Base-by-base conservation (phyloP, 1,140 invertebrate genomes). In the Glomeris maerens region DNA sequence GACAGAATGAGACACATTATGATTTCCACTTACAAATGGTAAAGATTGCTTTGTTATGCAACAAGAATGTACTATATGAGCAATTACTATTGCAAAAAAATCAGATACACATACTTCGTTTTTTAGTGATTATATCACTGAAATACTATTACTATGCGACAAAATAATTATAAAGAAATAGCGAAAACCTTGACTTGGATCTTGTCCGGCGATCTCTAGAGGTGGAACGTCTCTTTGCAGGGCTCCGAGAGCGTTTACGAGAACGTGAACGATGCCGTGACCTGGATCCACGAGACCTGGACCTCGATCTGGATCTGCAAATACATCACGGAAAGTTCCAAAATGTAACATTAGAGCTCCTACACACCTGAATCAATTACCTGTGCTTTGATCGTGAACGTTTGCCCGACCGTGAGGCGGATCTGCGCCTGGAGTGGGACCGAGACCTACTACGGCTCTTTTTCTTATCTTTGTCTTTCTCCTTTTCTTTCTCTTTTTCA, bases 211-310 rank as follows among this genome's bases (percentile, higher is more conserved):
- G 69, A 21, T 73, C 72, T 27, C 49, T n/a, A 21, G 52, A 54
- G 40, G 57, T 70, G 0, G 80, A 81, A 45, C 81, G 67, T 25
- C 55, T 56, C 3, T 54, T 42, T 0, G 53, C 52, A 5, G 49
- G 27, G 13, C 58, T 58, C 1, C 52, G 47, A 22, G 52, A 56
- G n/a, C 57, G 54, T 20, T 56, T 56, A 1, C 52, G 52, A 27
- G 49, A 50, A 20, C 49, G 49, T 3, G 17, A 4, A 7, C 54
- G 45, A 2, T 27, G 47, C 22, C 28, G 25, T 2, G 51, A 52
- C 22, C 51, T 50, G 4, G 45, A 49, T 17, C 45, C 27, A 52
- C 31, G 5, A 36, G 31, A 36, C 27, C 44, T 50, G n/a, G 52
- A 28, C 45, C 52, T 46, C 26, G 41, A 49, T n/a, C 44, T 31